Evolutionary conservation across 2,113 vertebrate genomes (phyloP), one percentile per base, ranked within the genome.

Genomic region (Amblyornis subalaris): DNA sequence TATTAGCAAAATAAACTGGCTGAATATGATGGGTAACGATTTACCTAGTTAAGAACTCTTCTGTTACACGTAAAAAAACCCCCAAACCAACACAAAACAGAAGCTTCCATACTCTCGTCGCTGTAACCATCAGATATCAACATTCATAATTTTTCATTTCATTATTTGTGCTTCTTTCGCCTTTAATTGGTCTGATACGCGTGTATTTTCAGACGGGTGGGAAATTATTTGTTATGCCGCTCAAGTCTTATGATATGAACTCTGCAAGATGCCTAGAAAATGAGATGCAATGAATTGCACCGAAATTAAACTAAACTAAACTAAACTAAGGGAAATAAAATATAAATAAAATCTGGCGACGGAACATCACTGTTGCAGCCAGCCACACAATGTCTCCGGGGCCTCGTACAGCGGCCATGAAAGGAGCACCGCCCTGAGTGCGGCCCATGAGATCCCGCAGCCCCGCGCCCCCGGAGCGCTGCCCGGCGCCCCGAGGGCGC

Each of bases 181-280:
- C 17, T 78, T 62, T 80, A 79, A 66, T 6, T 47, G 35, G 12
- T 42, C 29, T 26, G 28, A 67, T 20, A 67, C 10, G 19, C 10
- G 3, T 76, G 28, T 35, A 19, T 79, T 87, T 70, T 40, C 1
- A 2, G 21, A 42, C 0, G 0, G 21, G 4, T 26, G 6, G 4
- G 1, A 16, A 45, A 28, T 45, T 51, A 19, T 26, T 38, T 85
- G 20, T 70, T 38, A 16, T 4, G 4, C 70, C 0, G 0, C 17
- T 62, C 24, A 31, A 31, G 61, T 36, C 16, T 42, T 57, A 54
- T 4, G 2, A 28, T 31, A 45, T 15, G 58, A 16, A 38, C 20
- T 48, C 69, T 38, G 35, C 61, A 50, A 23, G 31, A 84, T 24
- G 25, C 42, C 21, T 86, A 55, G 65, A 55, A 90, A 90, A 64